Base-by-base conservation (phyloP, 2,888 invertebrate species). In the Dasypogon diadema region DNA sequence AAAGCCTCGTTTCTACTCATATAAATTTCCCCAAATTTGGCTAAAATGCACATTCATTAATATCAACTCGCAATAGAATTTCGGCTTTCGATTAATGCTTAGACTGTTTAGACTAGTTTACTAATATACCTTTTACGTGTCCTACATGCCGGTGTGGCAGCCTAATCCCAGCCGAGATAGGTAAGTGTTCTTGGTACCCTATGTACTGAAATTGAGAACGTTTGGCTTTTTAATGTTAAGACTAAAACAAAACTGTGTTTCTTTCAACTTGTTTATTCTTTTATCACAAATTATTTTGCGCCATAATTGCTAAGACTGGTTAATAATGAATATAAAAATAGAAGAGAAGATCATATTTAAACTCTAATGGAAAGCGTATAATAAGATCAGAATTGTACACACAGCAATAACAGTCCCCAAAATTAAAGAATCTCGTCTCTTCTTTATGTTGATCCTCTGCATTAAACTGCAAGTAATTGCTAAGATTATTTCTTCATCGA, bases 341-440 rank as follows among this genome's bases (percentile, higher is more conserved):
- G 12, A 48, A 22, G 18, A 60, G 42, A 73, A 76, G 22, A 30
- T 37, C 46, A 60, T 34, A 42, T 22, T 70, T 16, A 72, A 55
- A 72, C 22, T 22, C 81, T 84, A 94, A 83, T 92, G 92, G 87
- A 95, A 94, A 77, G 92, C 91, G 82, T 95, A 96, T 1, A 93
- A 82, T 4, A 96, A 87, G 82, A 97, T 87, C n/a, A 98, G 87
- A 86, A 98, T 93, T 56, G 96, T 93, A 87, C 98, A 98, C 74
- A 93, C 88, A 2, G 93, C 94, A 77, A 98, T 93, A 21, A 99
- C 93, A 10, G 92, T 87, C 0, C 96, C 98, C 30, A 99, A 83
- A 80, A 99, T 96, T 60, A 99, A 90, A 0, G 98, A 95, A 87
- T 99, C 99, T 73, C 98, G 91, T 73, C 96, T 90, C 85, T 98